Evolutionary conservation across 2,888 invertebrate genomes (phyloP).

Genomic region (Dynastes tityus): DNA sequence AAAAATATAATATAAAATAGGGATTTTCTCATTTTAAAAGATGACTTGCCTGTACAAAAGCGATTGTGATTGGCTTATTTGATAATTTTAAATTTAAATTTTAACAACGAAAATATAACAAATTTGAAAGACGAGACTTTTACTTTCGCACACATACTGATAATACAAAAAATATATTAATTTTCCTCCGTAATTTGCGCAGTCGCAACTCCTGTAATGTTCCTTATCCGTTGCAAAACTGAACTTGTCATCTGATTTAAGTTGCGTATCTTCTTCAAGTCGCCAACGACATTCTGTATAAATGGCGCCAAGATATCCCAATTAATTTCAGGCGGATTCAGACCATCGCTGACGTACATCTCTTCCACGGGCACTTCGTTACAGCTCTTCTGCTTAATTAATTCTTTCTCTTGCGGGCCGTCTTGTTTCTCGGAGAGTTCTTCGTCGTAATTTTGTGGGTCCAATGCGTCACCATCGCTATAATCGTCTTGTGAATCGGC

Average conservation of each 20-base stretch:
- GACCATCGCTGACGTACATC: slow-evolving; percentile 50
- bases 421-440: slow-evolving; percentile 55
- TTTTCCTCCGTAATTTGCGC: slow-evolving; percentile 32
- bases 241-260: slow-evolving; percentile 56
- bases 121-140: too few relatives aligned
- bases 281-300: slow-evolving; percentile 56
- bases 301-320: slow-evolving; percentile 57
- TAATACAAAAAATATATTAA: not conserved
- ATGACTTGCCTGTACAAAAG: too few relatives aligned
- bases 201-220: slow-evolving; percentile 55
- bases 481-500: slow-evolving; percentile 42
- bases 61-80: too few relatives aligned
- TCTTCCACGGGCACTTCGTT: slow-evolving; percentile 43
- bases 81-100: too few relatives aligned
- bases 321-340: slow-evolving; percentile 56
- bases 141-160: too few relatives aligned
- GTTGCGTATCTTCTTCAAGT: slow-evolving; percentile 55
- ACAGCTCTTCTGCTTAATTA: slow-evolving; percentile 48
- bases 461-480: slow-evolving; percentile 1
- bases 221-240: slow-evolving; percentile 57
- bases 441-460: slow-evolving; percentile 24
- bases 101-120: not conserved
- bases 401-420: slow-evolving; percentile 55
- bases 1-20: too few relatives aligned
- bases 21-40: too few relatives aligned